These are phyloP conservation scores for Lethocerus indicus DNA, from an alignment of 1,140 invertebrate genomes.

Conservation along the genomic window DNA sequence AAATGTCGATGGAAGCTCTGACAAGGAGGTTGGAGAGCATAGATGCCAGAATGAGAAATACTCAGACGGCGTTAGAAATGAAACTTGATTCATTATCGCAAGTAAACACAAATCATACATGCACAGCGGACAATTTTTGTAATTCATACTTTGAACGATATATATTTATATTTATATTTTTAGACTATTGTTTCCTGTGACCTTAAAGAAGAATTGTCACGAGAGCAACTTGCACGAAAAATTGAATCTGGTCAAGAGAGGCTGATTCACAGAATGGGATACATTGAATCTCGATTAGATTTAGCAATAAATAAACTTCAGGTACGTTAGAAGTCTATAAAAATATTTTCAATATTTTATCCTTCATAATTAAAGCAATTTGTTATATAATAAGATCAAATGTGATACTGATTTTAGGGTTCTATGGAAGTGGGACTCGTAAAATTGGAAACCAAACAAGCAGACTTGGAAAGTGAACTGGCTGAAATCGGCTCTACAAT, in stretches of 20 bases:
- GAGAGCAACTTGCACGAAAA: slow-evolving; percentile 24
- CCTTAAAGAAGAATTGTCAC: slow-evolving; percentile 23
- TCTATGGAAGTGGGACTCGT: background rate
- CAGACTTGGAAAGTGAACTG: background rate
- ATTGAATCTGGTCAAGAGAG: slow-evolving; percentile 26
- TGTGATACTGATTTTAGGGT: background rate
- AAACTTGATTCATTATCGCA: no score
- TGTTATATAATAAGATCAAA: background rate
- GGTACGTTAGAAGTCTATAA: no score
- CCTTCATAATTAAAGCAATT: background rate
- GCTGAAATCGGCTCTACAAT: background rate
- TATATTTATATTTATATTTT: no score
- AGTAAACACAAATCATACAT: background rate
- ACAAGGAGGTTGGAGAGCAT: background rate
- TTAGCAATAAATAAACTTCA: slow-evolving; percentile 22
- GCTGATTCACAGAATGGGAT: slow-evolving; percentile 23
- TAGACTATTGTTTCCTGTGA: slow-evolving; percentile 13
- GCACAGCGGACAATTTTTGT: background rate
- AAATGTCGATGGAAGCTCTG: background rate
- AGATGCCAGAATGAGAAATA: no score
- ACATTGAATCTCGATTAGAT: slow-evolving; percentile 25
- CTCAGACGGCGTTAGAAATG: no score
- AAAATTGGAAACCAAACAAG: background rate
- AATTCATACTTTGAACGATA: background rate
- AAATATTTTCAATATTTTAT: no score